Conservation (phyloP, 2,113 vertebrate genomes). For the Mohoua ochrocephala region DNA sequence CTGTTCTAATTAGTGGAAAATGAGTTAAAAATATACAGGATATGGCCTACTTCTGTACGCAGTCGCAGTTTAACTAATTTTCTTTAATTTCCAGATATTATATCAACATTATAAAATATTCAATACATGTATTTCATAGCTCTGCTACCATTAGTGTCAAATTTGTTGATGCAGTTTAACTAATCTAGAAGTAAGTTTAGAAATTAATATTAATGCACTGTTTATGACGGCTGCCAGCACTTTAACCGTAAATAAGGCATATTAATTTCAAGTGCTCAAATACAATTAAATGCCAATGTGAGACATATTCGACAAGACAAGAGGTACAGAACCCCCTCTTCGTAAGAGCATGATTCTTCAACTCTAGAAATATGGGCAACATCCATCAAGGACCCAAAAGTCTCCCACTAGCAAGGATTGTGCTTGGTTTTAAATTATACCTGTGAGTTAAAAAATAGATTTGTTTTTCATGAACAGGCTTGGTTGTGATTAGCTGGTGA, state of each 20-base stretch:
- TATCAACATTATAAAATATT: constrained; percentile 45
- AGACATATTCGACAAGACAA: neutral
- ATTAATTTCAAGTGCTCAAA: neutral
- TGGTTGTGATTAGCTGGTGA: neutral
- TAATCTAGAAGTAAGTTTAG: neutral
- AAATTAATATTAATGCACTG: constrained; percentile 30
- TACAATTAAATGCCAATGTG: neutral
- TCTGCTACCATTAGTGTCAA: constrained; percentile 9
- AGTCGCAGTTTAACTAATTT: neutral
- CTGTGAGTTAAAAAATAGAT: neutral
- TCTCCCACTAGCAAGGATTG: neutral
- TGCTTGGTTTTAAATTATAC: neutral
- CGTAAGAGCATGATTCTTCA: neutral
- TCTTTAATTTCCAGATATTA: constrained; percentile 42
- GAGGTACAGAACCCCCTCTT: neutral
- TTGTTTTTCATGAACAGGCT: neutral
- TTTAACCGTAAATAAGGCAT: neutral
- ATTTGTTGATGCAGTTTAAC: constrained; percentile 10
- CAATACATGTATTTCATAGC: neutral
- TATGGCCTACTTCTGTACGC: constrained; percentile 11
- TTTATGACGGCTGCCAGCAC: neutral
- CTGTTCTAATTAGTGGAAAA: constrained; percentile 42
- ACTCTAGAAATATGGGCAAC: neutral
- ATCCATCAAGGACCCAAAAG: neutral
- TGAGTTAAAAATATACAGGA: constrained; percentile 46